Conservation (phyloP, 2,797 vertebrate genomes). For the Mormyrops boulengeri region DNA sequence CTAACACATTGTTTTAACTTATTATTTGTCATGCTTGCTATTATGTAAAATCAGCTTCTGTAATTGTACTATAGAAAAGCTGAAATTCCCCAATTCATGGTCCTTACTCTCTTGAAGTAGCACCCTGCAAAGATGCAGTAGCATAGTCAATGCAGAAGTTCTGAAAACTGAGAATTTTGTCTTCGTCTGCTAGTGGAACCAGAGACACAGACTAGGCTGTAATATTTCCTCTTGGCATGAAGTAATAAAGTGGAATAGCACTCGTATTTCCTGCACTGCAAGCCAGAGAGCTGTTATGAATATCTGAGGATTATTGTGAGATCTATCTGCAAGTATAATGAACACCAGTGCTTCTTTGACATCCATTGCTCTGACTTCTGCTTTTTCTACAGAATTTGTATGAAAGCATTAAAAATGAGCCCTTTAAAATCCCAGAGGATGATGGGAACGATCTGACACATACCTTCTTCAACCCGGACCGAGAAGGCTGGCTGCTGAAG, state of each 20-base stretch:
- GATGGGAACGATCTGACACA: constrained; percentile 96
- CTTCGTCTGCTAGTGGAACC: not conserved
- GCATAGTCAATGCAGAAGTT: no score
- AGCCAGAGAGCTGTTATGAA: not conserved
- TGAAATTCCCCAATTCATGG: not conserved
- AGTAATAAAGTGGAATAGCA: not conserved
- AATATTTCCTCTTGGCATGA: not conserved
- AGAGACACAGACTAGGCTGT: not conserved
- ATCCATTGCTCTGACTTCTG: not conserved
- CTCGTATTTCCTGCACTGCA: not conserved
- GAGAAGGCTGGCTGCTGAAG: constrained; percentile 91
- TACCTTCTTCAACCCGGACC: constrained; percentile 92
- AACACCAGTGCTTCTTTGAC: no score
- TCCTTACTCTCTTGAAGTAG: not conserved
- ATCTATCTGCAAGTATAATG: not conserved
- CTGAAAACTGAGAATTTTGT: not conserved
- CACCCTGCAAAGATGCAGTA: not conserved
- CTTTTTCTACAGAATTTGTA: constrained; percentile 69
- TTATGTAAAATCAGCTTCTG: not conserved
- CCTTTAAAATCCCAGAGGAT: constrained; percentile 92
- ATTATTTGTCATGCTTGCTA: not conserved
- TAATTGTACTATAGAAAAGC: not conserved
- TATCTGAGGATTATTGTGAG: not conserved
- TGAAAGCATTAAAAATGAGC: constrained; percentile 86
- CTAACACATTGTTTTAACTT: not conserved